Evolutionary conservation across 2,797 vertebrate genomes (phyloP), one percentile per base, ranked within the genome.

Genomic region (Moxostoma hubbsi): DNA sequence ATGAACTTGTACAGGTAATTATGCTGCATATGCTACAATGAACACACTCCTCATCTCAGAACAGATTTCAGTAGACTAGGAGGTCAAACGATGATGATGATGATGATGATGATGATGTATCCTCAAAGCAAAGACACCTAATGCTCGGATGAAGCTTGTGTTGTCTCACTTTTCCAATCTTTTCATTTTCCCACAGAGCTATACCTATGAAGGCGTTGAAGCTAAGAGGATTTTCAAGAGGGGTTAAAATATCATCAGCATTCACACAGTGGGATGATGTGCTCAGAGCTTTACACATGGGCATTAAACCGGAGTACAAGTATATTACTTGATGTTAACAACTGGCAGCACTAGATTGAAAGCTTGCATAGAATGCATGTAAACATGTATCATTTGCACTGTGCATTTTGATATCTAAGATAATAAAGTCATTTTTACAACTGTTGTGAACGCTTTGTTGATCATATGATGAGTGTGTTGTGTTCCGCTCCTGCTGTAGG

Each of bases 221-320:
- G 94, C 96, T 69, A 98, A 95, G 89, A 95, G 97, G 85, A 86
- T 95, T 91, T 98, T 97, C 91, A 99, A 98, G 86, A 96, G 83
- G 82, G 75, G 1, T 58, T 99, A 89, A 91, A 85, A 55, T 43
- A 13, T n/a, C 24, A 2, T 15, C 5, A 46, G 16, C 7, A 24
- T 4, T 7, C 43, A n/a, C 0, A 6, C 73, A 54, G 6, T 58
- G 3, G 15, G 13, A 63, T 1, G 13, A 67, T 53, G 81, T 47
- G 45, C 55, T 15, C 15, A 4, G 4, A 46, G 24, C 45, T 75
- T n/a, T 3, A 69, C 45, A 9, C 68, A 70, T 62, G 10, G 1
- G 58, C 62, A n/a, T 63, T 57, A 2, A 47, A 66, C n/a, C 9
- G n/a, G 59, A 16, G 9, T 43, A 63, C n/a, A 15, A 6, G 10